Conservation (phyloP, 2,113 vertebrate species). For the Cyanoderma ruficeps region DNA sequence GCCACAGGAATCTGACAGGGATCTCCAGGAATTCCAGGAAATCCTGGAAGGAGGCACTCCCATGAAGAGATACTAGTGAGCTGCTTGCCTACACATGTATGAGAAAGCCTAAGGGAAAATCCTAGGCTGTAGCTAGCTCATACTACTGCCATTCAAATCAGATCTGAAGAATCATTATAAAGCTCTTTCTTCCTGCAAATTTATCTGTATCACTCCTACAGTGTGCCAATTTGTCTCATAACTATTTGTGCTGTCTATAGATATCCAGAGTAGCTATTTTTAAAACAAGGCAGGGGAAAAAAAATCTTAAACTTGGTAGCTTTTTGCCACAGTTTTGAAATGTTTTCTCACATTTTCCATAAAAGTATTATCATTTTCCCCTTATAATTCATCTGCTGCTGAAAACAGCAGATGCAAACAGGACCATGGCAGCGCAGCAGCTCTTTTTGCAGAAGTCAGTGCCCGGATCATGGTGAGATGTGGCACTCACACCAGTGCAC, state of each 20-base stretch:
- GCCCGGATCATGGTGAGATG: background rate
- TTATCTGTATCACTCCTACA: background rate
- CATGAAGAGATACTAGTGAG: background rate
- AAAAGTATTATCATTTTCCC: background rate
- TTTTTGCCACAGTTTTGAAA: background rate
- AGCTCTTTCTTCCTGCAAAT: background rate
- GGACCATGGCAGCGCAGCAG: background rate
- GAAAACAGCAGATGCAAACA: background rate
- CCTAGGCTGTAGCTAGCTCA: background rate
- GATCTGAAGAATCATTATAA: background rate
- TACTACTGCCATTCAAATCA: background rate
- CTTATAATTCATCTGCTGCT: background rate
- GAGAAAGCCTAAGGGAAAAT: conserved; percentile 21
- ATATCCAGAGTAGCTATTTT: background rate
- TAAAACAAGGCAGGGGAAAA: background rate
- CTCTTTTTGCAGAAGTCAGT: background rate
- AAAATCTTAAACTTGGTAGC: background rate
- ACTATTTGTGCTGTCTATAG: background rate
- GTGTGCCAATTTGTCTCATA: background rate
- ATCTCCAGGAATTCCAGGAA: background rate
- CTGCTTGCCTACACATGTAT: background rate
- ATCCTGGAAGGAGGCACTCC: background rate
- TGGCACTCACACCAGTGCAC: background rate
- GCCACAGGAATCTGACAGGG: background rate
- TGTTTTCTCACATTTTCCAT: background rate